phyloP scores from a whole-genome alignment of 2,888 invertebrate species.

The Drosophila robusta region DNA sequence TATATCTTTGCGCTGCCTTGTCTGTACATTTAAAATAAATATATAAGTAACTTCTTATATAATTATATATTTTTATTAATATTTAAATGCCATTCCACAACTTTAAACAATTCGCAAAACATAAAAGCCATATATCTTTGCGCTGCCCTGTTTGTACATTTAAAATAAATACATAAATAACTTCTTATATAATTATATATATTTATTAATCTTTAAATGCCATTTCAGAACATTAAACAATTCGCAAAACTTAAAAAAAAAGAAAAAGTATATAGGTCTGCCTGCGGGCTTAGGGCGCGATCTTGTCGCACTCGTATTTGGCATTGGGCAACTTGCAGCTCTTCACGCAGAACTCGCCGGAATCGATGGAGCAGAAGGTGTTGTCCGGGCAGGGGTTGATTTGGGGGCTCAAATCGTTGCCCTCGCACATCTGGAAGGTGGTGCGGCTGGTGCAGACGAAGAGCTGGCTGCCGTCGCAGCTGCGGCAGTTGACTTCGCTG shows the following conservation, averaged over 20 bases:
- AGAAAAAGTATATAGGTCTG: neutral
- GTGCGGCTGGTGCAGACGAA: slow-evolving; percentile 76
- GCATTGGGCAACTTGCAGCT: slow-evolving; percentile 43
- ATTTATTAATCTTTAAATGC: slow-evolving; percentile 1
- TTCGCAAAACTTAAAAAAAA: neutral
- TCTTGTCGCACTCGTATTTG: slow-evolving; percentile 58
- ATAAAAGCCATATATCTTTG: no score
- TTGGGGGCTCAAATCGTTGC: slow-evolving; percentile 8
- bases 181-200: neutral
- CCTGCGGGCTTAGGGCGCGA: slow-evolving; percentile 12
- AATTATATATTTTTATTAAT: no score
- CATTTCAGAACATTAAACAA: neutral
- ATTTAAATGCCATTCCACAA: no score
- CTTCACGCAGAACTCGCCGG: slow-evolving; percentile 64
- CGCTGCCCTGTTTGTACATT: no score
- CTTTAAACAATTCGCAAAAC: no score
- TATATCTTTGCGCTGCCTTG: no score
- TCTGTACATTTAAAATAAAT: no score
- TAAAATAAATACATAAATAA: neutral
- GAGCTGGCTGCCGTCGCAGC: slow-evolving; percentile 49
- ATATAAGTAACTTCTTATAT: no score
- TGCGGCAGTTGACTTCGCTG: slow-evolving; percentile 36
- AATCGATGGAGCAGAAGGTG: slow-evolving; percentile 58
- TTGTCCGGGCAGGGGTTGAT: slow-evolving; percentile 53
- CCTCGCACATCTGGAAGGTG: slow-evolving; percentile 67